These are phyloP conservation scores for Pelosia muscerda DNA, from an alignment of 2,888 invertebrate species.

Conservation along the genomic window DNA sequence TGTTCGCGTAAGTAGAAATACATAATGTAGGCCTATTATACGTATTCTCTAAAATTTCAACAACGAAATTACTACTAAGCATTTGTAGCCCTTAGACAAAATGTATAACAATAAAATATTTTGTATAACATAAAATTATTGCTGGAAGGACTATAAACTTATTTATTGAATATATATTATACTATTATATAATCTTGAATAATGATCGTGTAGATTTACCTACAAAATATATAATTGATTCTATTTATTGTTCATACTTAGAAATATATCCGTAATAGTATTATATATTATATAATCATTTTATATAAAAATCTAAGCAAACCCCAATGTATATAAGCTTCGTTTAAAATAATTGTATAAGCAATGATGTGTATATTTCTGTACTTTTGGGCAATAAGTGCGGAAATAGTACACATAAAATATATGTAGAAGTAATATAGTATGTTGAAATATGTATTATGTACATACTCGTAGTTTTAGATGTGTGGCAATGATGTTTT, in stretches of 20 bases:
- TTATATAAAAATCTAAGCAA: constrained; percentile 50
- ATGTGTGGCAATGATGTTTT: constrained; percentile 40
- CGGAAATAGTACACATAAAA: constrained; percentile 60
- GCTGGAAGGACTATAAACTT: constrained; percentile 66
- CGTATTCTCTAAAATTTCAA: constrained; percentile 16
- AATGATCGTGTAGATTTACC: constrained; percentile 12
- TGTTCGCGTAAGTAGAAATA: neutral
- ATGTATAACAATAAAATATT: constrained; percentile 16
- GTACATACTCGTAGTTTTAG: constrained; percentile 38
- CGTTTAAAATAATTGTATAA: constrained; percentile 22
- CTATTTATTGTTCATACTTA: constrained; percentile 10
- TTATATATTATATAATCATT: neutral
- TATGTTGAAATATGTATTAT: constrained; percentile 27
- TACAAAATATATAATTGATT: constrained; percentile 21
- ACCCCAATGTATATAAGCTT: constrained; percentile 58
- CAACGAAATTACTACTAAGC: constrained; percentile 47
- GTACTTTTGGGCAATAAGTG: constrained; percentile 82
- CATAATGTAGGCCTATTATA: neutral
- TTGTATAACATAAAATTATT: constrained; percentile 49
- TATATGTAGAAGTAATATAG: constrained; percentile 62
- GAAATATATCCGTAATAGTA: neutral
- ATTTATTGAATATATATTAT: constrained; percentile 33
- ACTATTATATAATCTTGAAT: constrained; percentile 15
- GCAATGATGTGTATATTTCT: constrained; percentile 62
- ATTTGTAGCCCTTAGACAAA: constrained; percentile 21